Conservation (phyloP, 2,113 vertebrate genomes). For the Barnardius zonarius region DNA sequence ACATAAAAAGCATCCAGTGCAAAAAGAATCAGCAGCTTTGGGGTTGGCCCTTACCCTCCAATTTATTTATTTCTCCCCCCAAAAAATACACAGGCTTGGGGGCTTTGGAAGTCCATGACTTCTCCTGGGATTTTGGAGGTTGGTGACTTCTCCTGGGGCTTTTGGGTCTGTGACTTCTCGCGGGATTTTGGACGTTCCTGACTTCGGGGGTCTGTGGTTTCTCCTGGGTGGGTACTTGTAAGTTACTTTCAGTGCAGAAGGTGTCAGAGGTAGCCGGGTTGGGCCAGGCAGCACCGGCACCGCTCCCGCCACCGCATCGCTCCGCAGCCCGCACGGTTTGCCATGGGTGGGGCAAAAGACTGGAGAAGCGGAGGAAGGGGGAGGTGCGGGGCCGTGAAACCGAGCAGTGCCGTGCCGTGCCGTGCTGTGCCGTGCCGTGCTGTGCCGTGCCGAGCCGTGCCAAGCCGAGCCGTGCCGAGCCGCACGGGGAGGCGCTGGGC, state of each 20-base stretch:
- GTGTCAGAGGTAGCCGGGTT: background rate
- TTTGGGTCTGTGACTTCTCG: background rate
- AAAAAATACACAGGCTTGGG: background rate
- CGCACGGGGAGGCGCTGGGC: slow-evolving; percentile 6
- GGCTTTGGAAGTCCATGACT: no score
- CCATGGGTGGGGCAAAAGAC: fast-evolving
- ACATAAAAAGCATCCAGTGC: background rate
- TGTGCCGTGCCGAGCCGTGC: background rate
- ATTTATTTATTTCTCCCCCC: no score
- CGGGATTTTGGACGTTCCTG: background rate
- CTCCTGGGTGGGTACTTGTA: background rate
- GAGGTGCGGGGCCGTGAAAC: no score
- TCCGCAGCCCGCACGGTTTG: background rate
- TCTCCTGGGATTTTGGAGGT: background rate
- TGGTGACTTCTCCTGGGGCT: background rate
- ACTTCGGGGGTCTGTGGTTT: background rate
- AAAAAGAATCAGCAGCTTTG: background rate
- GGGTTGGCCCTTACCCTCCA: background rate
- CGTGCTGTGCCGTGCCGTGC: background rate
- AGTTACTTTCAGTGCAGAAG: background rate
- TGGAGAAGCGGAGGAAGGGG: background rate
- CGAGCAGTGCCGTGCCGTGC: background rate
- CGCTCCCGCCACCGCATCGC: background rate
- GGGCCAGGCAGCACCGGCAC: background rate
- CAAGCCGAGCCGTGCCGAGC: background rate